Base-by-base conservation (phyloP, 2,797 vertebrate species). In the Oreochromis grahami region DNA sequence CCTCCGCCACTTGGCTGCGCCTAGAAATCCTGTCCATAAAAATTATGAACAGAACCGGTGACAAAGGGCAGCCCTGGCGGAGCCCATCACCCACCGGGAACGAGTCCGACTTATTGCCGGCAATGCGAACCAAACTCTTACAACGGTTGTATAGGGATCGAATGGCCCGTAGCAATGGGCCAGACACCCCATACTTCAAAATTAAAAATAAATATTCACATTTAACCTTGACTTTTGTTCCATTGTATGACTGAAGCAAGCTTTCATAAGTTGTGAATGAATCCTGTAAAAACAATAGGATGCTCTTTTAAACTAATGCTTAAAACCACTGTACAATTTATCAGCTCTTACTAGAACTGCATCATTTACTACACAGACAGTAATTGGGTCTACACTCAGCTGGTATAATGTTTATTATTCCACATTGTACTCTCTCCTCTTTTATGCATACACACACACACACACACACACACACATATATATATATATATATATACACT, bases 331-430 rank as follows among this genome's bases (percentile, higher is more conserved):
- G 84, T 38, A 41, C 77, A 41, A 45, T 79, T 86, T 51, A 34
- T 38, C 32, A 51, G 38, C 53, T 12, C n/a, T 76, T 34, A 50
- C 56, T 76, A 55, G 51, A 68, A 52, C 56, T 51, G 78, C 38
- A 79, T 85, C 19, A 12, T 89, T 91, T 87, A 87, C 83, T 43
- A 78, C 84, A 68, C 26, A 24, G 52, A 86, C 65, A 78, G 80
- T 91, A 93, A 93, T 91, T 92, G 83, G 60, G 65, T 68, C 24
- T 81, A 48, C 36, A 52, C 68, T 80, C 52, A 60, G 82, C 56
- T 81, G 82, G 60, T 65, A 84, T 89, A 45, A 80, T 87, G 89
- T 90, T 91, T 82, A 93, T 92, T 90, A 85, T 63, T 72, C 68
- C 60, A 65, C 43, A 60, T 86, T 68, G 24, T 50, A 7, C 1